phyloP scores from a whole-genome alignment of 2,888 invertebrate genomes.

The Corythucha ciliata region DNA sequence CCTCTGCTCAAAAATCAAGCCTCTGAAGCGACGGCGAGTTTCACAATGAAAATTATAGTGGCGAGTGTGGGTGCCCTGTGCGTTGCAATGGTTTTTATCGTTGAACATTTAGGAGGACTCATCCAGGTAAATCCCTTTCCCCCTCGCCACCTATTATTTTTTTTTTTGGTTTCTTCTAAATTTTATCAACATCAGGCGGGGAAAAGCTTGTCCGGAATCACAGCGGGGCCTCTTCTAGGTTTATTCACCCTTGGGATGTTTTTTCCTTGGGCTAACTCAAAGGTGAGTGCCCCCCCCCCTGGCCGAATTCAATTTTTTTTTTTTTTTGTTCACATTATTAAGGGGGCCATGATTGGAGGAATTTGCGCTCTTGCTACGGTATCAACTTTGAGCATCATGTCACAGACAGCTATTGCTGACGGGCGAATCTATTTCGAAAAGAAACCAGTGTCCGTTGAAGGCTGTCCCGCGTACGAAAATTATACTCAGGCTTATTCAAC shows the following conservation, averaged over 20 bases:
- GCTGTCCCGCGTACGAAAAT: too few relatives aligned
- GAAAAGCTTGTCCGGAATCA: constrained; percentile 60
- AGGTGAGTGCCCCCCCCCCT: constrained; percentile 42
- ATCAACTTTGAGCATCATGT: constrained; percentile 60
- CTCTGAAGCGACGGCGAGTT: constrained; percentile 55
- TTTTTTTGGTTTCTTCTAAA: too few relatives aligned
- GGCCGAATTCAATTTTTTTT: constrained; percentile 1
- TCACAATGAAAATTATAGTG: constrained; percentile 60
- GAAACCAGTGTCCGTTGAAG: constrained; percentile 52
- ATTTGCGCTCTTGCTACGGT: constrained; percentile 51
- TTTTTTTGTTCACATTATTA: constrained; percentile 26
- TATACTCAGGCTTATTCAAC: too few relatives aligned
- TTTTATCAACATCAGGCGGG: too few relatives aligned
- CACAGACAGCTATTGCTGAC: constrained; percentile 56
- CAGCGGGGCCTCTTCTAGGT: constrained; percentile 60
- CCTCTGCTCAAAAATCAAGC: constrained; percentile 55
- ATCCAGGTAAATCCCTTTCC: constrained; percentile 48
- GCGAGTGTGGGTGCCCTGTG: constrained; percentile 54
- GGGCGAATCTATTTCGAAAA: constrained; percentile 52
- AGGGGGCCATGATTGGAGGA: constrained; percentile 60
- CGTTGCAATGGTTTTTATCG: constrained; percentile 54
- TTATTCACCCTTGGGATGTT: constrained; percentile 63
- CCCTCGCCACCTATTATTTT: too few relatives aligned
- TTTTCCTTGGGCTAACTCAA: constrained; percentile 57
- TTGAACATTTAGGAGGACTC: constrained; percentile 57